These are phyloP conservation scores for Bos indicus DNA, from an alignment of 2,113 vertebrate genomes.

Conservation along the genomic window DNA sequence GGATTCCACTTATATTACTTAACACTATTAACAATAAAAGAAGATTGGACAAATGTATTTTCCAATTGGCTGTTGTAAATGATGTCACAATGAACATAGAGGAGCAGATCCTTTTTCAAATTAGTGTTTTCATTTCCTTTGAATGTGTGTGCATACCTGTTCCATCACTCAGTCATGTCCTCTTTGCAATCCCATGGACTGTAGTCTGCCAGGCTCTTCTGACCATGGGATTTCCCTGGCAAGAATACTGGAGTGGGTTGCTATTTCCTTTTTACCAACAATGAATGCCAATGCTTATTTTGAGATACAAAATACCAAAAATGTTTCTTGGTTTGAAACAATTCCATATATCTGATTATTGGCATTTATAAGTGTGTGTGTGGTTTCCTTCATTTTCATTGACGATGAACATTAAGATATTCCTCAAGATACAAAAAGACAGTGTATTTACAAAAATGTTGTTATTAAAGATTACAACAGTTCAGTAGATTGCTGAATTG, in stretches of 20 bases:
- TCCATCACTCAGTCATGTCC: too few relatives aligned
- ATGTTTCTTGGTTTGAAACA: neutral
- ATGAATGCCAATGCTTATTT: neutral
- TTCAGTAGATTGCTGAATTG: neutral
- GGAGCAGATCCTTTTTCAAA: too few relatives aligned
- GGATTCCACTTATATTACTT: neutral
- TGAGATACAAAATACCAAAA: slow-evolving; percentile 19
- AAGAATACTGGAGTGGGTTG: too few relatives aligned
- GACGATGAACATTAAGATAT: neutral
- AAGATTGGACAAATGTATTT: neutral
- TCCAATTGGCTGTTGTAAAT: too few relatives aligned
- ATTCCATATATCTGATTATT: neutral
- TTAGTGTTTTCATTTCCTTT: too few relatives aligned
- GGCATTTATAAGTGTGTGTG: neutral
- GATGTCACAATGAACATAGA: too few relatives aligned
- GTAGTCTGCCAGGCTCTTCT: too few relatives aligned
- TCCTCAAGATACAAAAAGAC: neutral
- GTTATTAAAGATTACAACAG: neutral
- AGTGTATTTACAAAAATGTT: neutral
- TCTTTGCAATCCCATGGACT: too few relatives aligned
- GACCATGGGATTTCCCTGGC: too few relatives aligned
- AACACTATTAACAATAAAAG: neutral
- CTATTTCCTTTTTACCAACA: neutral
- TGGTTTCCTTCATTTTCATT: neutral
- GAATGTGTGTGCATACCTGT: too few relatives aligned